Base-by-base conservation (phyloP, 2,797 vertebrate species). In the Threskiornis aethiopicus region DNA sequence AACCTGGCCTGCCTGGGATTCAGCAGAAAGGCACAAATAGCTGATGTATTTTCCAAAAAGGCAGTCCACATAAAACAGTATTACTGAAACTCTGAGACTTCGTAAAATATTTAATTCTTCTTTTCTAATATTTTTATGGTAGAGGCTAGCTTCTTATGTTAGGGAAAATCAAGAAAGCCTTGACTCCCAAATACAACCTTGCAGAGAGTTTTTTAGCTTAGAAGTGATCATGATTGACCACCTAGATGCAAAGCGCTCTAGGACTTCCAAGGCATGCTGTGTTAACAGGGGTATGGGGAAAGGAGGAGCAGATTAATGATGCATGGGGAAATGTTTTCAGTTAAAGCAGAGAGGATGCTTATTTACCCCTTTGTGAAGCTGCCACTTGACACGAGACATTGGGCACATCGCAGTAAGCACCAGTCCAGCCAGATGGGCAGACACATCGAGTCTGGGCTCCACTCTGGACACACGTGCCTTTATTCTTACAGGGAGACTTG, bases 371-470 rank as follows among this genome's bases (percentile, higher is more conserved):
- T 21, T 64, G 98, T 26, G 93, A 96, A 35, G 99, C 99, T 54
- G 98, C 98, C 65, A 98, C 98, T 80, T 98, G 98, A 92, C 99
- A 99, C 3, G 99, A 99, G 96, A 99, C 97, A 4, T 97, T 98
- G 51, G 99, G 99, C 55, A 99, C 98, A 1, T 99, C 99, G 9
- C 99, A 99, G 97, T 99, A 99, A 44, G 98, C 98, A 24, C 99
- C 99, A 0, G 98, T 98, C 99, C 99, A 99, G 47, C 98, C 98
- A 10, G 98, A 69, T 0, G 96, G 97, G 92, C 99, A 99, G 61
- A 96, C 97, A 26, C 99, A 99, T 18, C 93, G 98, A 95, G 99
- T 99, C 52, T 98, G 97, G 8, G 98, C 99, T 49, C 97, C 98
- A 1, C 95, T 98, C 96, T 99, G 99, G 44, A 98, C 94, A 72